Conservation (phyloP, 2,797 vertebrate species). For the Pseudochirops corinnae region DNA sequence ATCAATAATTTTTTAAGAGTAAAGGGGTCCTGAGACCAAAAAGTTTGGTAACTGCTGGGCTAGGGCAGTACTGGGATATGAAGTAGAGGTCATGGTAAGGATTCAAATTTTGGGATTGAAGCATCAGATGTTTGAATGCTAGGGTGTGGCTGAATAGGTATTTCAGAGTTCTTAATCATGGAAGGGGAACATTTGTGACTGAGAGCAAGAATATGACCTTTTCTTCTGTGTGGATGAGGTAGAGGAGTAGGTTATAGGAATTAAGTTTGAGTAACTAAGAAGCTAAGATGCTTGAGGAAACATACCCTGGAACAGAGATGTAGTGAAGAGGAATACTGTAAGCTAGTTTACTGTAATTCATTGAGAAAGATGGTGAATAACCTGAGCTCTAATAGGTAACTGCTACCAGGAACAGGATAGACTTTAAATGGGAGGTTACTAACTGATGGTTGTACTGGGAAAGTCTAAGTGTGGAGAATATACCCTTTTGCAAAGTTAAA, state of each 20-base stretch:
- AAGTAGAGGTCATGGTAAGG: not conserved
- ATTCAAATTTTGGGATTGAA: not conserved
- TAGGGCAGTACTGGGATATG: not conserved
- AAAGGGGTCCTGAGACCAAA: not conserved
- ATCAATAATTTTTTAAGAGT: not conserved
- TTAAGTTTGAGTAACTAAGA: not conserved
- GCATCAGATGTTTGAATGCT: not conserved
- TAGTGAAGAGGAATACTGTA: not conserved
- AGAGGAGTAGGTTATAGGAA: not conserved
- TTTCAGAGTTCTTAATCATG: not conserved
- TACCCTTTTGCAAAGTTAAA: not conserved
- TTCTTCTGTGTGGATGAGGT: not conserved
- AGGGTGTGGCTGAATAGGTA: not conserved
- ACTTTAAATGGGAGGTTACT: not conserved
- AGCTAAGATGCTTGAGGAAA: not conserved
- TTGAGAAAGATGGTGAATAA: not conserved
- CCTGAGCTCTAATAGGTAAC: not conserved
- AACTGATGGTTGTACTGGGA: not conserved
- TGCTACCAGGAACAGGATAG: not conserved
- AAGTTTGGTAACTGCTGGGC: not conserved
- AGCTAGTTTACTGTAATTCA: not conserved
- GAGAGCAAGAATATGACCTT: not conserved
- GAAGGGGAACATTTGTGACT: not conserved
- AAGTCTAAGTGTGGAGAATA: not conserved
- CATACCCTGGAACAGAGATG: not conserved